A percentile compares a stretch with the other conserved stretches of the same genome.
phyloP scores from a whole-genome alignment of 1,140 invertebrate genomes.

The Arion vulgaris region DNA sequence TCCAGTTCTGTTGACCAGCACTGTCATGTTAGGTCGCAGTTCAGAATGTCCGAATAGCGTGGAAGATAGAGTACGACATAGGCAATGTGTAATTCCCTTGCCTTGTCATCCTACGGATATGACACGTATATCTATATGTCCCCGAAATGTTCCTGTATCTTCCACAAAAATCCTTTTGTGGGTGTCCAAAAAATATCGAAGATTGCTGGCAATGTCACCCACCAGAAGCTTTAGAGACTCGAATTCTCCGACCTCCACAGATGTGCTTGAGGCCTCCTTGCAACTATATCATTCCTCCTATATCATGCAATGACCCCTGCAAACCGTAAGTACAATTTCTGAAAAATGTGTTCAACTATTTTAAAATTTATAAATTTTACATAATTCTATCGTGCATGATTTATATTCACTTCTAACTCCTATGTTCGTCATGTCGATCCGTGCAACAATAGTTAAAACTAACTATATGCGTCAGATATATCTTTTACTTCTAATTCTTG shows the following conservation, averaged over 20 bases:
- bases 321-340: not conserved
- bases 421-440: too few species aligned
- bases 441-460: too few species aligned
- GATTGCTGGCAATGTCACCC: not conserved
- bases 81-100: not conserved
- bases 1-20: not conserved
- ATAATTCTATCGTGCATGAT: too few species aligned
- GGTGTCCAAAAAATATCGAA: not conserved
- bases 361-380: too few species aligned
- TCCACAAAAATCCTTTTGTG: conserved; percentile 8
- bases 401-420: too few species aligned
- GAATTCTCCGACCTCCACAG: conserved; percentile 4
- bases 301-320: conserved; percentile 18
- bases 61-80: not conserved
- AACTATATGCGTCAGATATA: too few species aligned
- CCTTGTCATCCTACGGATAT: not conserved
- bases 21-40: not conserved
- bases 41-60: not conserved
- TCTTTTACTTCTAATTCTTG: too few species aligned
- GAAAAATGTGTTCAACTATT: too few species aligned
- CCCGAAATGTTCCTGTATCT: not conserved
- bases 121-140: not conserved
- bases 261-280: conserved; percentile 11
- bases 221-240: conserved; percentile 4
- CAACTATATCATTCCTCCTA: conserved; percentile 13